Evolutionary conservation across 2,888 invertebrate species (phyloP).

Genomic region (Lithophane ornitopus): DNA sequence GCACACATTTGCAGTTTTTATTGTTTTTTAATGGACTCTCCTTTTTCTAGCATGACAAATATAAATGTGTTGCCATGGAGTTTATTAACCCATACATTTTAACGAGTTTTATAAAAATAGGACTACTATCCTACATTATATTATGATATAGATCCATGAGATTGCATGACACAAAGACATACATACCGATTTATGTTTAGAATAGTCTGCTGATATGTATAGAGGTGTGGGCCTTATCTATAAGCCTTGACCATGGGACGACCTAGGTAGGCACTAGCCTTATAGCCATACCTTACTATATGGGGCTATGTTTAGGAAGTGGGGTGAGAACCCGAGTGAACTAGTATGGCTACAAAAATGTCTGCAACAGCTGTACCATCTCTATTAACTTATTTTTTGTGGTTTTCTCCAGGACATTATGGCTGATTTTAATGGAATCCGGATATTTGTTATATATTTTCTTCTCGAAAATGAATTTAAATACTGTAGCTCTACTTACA

Average conservation of each 20-base stretch:
- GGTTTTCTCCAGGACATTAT: neutral
- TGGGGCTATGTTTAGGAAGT: neutral
- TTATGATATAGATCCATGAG: constrained; percentile 15
- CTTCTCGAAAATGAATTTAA: neutral
- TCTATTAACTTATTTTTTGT: neutral
- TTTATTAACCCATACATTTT: neutral
- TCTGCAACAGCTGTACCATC: no score
- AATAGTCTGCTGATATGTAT: constrained; percentile 1
- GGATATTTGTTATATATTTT: neutral
- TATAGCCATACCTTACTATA: neutral
- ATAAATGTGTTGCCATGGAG: neutral
- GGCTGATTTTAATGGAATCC: neutral
- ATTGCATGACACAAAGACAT: constrained; percentile 49
- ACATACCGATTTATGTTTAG: constrained; percentile 28
- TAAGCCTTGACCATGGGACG: constrained; percentile 37
- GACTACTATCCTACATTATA: no score
- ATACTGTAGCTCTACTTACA: no score
- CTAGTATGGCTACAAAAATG: neutral
- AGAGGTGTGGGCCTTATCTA: constrained; percentile 51
- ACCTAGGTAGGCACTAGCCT: constrained; percentile 3
- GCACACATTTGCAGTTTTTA: no score
- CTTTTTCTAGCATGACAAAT: neutral
- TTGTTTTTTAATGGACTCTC: neutral
- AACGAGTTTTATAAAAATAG: neutral
- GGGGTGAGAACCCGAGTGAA: neutral